These are phyloP conservation scores for Zalophus californianus DNA, from an alignment of 2,797 vertebrate genomes.

Conservation along the genomic window DNA sequence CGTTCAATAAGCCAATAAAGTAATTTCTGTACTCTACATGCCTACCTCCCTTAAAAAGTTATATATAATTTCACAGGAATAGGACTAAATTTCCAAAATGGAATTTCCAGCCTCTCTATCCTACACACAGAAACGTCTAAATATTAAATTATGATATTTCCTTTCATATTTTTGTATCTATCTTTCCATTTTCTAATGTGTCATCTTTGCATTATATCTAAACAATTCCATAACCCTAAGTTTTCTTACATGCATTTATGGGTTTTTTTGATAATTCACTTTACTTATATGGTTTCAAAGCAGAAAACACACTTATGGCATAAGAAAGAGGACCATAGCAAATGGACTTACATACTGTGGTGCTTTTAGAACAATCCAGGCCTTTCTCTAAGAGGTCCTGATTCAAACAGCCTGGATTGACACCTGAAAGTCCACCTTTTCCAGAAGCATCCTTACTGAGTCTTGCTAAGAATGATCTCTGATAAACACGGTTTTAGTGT, in stretches of 20 bases:
- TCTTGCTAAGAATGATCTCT: neutral
- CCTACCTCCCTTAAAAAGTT: neutral
- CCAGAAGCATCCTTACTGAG: neutral
- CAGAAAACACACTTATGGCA: neutral
- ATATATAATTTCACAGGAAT: neutral
- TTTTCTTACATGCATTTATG: neutral
- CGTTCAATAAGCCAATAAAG: neutral
- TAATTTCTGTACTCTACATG: neutral
- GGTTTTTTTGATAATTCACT: neutral
- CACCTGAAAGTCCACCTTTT: too few relatives aligned
- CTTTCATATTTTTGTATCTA: neutral
- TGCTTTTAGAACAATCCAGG: neutral
- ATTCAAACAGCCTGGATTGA: neutral
- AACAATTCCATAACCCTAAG: neutral
- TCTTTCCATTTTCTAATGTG: neutral
- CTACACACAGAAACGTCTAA: neutral
- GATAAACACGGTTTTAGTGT: neutral
- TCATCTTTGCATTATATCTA: neutral
- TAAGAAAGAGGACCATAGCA: neutral
- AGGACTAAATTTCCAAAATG: conserved; percentile 2
- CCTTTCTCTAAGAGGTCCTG: neutral
- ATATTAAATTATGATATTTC: neutral
- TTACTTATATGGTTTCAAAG: neutral
- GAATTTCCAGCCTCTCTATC: neutral
- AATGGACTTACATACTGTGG: neutral